Evolutionary conservation across 2,888 invertebrate genomes (phyloP), one percentile per base, ranked within the genome.

Genomic region (Schrankia costaestrigalis): DNA sequence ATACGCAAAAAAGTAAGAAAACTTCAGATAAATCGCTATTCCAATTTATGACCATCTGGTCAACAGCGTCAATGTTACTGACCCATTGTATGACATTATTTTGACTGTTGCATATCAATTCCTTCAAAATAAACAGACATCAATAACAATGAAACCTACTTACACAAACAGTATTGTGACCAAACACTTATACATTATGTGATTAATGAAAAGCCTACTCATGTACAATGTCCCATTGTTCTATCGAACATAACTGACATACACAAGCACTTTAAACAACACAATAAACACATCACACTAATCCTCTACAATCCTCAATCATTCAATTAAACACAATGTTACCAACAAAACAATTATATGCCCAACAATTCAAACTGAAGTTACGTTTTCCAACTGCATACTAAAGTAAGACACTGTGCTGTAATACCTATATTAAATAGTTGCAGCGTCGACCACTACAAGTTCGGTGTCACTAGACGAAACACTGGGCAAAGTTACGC

Each of bases 401-500:
- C 14, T 7, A 29, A 29, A 37, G 12, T 7, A 7, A 19, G 11
- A 42, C 49, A 47, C 53, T 17, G 56, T 47, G 49, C 26, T 17
- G 3, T 38, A 25, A 37, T 32, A 31, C 17, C 26, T 31, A 21
- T 2, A 8, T 3, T 13, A 26, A 36, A 35, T 12, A 32, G 31
- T 11, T 39, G 26, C 40, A 45, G 31, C 34, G 35, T 41, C 21
- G 8, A 26, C 39, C 40, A 47, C 50, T 19, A 31, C 42, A 25
- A 31, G 28, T 18, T 12, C 40, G 3, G 28, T 34, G 22, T 27
- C 32, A 22, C 26, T 9, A 19, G 43, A 39, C 26, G 38, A 34
- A 44, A 41, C 38, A 26, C 17, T 14, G 15, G n/a, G 18, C 54
- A 57, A 64, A 76, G 67, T 78, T 72, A 60, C 54, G 52, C 57